These are phyloP conservation scores for Melanocharis versteri DNA, from an alignment of 2,113 vertebrate species.

Conservation along the genomic window DNA sequence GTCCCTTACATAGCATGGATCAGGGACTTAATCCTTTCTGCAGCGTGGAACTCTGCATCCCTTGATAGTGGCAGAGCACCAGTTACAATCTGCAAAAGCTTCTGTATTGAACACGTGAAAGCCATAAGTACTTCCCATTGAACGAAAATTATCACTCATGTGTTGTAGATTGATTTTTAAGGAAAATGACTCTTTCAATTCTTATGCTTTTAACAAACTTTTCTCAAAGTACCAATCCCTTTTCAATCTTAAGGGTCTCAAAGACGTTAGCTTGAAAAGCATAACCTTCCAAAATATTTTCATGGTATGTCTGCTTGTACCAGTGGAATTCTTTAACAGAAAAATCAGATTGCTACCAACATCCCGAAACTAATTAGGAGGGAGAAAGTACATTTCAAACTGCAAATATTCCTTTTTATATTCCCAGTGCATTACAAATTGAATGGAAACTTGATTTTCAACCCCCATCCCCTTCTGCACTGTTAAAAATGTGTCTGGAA, in stretches of 20 bases:
- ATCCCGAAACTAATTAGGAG: slow-evolving; percentile 42
- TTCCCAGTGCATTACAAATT: slow-evolving; percentile 15
- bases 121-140: neutral
- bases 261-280: neutral
- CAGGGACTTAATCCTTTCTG: neutral
- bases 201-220: neutral
- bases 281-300: slow-evolving; percentile 2
- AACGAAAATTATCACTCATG: neutral
- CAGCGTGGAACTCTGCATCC: neutral
- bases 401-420: neutral
- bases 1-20: neutral
- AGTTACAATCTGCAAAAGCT: neutral
- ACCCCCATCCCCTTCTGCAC: neutral
- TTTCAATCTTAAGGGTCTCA: neutral
- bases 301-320: neutral
- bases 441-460: slow-evolving; percentile 30
- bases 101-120: neutral
- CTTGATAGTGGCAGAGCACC: neutral
- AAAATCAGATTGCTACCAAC: slow-evolving; percentile 39
- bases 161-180: neutral
- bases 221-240: neutral
- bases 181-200: neutral
- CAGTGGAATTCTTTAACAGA: neutral
- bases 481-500: slow-evolving; percentile 36
- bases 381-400: neutral